These are phyloP conservation scores for Campoplex capitator DNA, from an alignment of 2,888 invertebrate genomes.

Conservation along the genomic window DNA sequence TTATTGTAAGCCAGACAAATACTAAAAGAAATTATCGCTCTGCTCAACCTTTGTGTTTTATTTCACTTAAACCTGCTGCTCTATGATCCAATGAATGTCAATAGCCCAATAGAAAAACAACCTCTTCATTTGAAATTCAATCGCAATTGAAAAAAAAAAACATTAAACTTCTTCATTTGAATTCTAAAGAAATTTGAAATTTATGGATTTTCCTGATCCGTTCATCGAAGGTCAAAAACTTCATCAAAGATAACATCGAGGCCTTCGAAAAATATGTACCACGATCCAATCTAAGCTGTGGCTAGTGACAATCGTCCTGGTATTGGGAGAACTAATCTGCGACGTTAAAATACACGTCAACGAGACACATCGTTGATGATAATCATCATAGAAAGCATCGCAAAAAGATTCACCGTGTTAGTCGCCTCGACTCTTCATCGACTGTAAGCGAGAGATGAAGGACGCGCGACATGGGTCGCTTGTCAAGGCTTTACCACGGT, in stretches of 20 bases:
- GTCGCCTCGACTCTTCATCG: constrained; percentile 25
- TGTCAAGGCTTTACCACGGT: constrained; percentile 42
- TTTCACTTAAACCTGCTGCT: too few species aligned
- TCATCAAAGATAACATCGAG: constrained; percentile 4
- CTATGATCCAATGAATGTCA: background rate
- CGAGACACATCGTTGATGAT: constrained; percentile 21
- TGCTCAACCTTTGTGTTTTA: too few species aligned
- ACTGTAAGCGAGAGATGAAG: constrained; percentile 43
- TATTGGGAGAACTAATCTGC: constrained; percentile 15
- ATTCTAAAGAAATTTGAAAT: background rate
- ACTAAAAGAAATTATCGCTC: too few species aligned
- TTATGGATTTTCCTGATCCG: background rate
- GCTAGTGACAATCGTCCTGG: constrained; percentile 46
- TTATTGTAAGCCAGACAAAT: too few species aligned
- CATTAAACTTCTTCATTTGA: background rate
- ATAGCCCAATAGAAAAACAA: background rate
- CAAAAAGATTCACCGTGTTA: constrained; percentile 26
- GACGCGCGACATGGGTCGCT: constrained; percentile 36
- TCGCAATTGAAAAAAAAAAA: background rate
- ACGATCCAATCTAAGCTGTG: background rate
- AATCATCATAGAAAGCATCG: constrained; percentile 17
- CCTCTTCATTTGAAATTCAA: background rate
- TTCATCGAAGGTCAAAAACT: background rate
- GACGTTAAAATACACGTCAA: constrained; percentile 38
- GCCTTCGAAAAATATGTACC: constrained; percentile 9